Evolutionary conservation across 1,140 invertebrate species (phyloP).

Genomic region (Dendroctonus ponderosae): DNA sequence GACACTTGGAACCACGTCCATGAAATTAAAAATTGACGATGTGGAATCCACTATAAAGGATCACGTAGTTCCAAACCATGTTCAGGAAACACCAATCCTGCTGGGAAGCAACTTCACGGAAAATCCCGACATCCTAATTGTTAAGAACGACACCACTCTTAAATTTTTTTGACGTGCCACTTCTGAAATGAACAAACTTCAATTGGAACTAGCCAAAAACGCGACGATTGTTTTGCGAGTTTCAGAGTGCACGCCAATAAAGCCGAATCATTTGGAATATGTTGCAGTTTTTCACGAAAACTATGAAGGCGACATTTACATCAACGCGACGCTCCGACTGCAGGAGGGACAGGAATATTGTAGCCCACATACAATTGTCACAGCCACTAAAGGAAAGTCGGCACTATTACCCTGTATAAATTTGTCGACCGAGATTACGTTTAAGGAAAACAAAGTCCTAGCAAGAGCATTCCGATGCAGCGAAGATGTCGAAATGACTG

Average conservation of each 20-base stretch:
- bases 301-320: conserved; percentile 14
- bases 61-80: conserved; percentile 9
- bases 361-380: conserved; percentile 40
- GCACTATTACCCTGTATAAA: conserved; percentile 11
- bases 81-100: conserved; percentile 15
- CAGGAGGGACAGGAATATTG: conserved; percentile 44
- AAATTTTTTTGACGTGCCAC: conserved; percentile 2
- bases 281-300: not conserved
- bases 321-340: conserved; percentile 44
- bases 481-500: not conserved
- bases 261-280: conserved; percentile 16
- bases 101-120: conserved; percentile 19
- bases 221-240: not conserved
- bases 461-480: conserved; percentile 8
- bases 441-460: conserved; percentile 14
- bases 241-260: not conserved
- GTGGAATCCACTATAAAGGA: not conserved
- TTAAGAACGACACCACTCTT: conserved; percentile 14
- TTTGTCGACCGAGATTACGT: conserved; percentile 12
- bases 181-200: conserved; percentile 24
- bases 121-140: conserved; percentile 8
- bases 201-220: not conserved
- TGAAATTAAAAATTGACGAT: conserved; percentile 10
- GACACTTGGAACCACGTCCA: conserved; percentile 2
- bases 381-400: not conserved